A percentile compares a stretch with the other conserved stretches of the same genome.
These are phyloP conservation scores for Heterocephalus glaber DNA, from an alignment of 2,113 vertebrate genomes.

Conservation along the genomic window DNA sequence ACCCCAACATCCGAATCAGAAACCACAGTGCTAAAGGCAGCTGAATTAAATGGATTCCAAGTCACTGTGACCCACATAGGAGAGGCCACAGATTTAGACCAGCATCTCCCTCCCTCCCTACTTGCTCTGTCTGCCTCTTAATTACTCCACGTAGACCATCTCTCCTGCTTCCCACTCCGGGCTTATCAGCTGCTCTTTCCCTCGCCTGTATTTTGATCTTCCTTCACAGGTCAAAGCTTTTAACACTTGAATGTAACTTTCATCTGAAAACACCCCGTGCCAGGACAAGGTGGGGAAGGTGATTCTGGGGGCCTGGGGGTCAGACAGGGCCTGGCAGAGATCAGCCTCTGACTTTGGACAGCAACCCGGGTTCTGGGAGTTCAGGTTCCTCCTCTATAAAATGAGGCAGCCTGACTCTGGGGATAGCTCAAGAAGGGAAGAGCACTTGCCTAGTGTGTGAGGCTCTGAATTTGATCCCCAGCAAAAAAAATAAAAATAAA, in stretches of 20 bases:
- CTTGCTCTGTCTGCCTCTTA: constrained; percentile 15
- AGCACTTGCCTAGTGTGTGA: background rate
- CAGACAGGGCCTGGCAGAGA: background rate
- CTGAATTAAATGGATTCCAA: constrained; percentile 64
- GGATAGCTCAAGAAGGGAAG: background rate
- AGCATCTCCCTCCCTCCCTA: background rate
- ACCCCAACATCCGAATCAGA: constrained; percentile 48
- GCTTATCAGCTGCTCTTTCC: background rate
- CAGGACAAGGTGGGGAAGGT: background rate
- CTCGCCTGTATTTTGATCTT: background rate
- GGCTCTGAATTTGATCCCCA: background rate
- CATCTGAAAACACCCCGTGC: background rate
- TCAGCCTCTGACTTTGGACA: background rate
- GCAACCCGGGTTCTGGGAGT: background rate
- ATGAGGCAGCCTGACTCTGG: background rate
- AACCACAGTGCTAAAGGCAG: constrained; percentile 29
- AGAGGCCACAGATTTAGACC: constrained; percentile 53
- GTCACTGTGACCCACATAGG: constrained; percentile 34
- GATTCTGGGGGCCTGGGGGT: background rate
- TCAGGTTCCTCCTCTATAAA: background rate
- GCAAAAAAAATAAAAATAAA: background rate
- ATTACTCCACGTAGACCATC: background rate
- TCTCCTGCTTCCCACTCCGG: background rate
- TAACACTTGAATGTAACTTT: background rate
- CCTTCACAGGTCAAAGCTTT: background rate